A percentile compares a stretch with the other conserved stretches of the same genome.
Evolutionary conservation across 2,797 vertebrate genomes (phyloP).

Genomic region (Mus minutoides): DNA sequence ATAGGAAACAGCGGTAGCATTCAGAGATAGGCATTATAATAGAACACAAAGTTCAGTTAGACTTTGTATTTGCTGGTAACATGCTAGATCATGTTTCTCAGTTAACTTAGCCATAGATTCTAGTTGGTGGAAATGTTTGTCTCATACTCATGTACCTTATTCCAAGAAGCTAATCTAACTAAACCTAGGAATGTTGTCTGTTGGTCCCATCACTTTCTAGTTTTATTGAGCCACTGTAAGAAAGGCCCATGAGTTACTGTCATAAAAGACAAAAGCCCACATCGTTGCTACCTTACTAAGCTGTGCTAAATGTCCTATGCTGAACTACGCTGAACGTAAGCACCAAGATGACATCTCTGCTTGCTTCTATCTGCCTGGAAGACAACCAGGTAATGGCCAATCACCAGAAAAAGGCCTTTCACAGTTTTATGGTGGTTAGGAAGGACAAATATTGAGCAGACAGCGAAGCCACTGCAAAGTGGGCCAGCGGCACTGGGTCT

Average conservation of each 20-base stretch:
- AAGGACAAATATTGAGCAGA: conserved; percentile 63
- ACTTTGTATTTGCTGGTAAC: neutral
- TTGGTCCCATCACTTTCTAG: neutral
- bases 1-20: conserved; percentile 44
- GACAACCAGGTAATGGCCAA: conserved; percentile 6
- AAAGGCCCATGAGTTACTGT: neutral
- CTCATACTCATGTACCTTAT: neutral
- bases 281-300: neutral
- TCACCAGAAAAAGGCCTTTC: neutral
- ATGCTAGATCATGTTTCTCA: neutral
- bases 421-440: conserved; percentile 32
- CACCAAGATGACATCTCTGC: conserved; percentile 56
- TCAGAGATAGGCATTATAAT: conserved; percentile 18
- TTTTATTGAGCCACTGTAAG: neutral
- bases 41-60: neutral
- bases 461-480: conserved; percentile 55
- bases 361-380: conserved; percentile 53
- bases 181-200: neutral
- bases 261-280: neutral
- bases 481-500: conserved; percentile 36
- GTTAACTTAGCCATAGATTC: neutral
- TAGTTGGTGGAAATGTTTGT: neutral
- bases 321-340: neutral
- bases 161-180: conserved; percentile 27
- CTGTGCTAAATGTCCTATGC: neutral